Conservation (phyloP, 2,888 invertebrate species). For the Ophion ellenae region DNA sequence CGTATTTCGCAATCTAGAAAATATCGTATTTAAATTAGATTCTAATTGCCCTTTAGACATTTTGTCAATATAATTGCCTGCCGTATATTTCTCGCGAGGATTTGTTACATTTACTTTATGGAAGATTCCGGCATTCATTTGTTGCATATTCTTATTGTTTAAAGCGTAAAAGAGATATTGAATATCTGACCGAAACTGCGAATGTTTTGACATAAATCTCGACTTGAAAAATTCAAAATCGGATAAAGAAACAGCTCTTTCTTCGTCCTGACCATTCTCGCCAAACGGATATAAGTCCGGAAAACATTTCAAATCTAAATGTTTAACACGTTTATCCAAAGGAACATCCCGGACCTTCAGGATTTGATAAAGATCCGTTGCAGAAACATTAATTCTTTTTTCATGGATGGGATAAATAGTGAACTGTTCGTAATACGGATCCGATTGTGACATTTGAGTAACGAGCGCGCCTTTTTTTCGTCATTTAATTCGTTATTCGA, state of each 20-base stretch:
- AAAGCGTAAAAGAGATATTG: slow-evolving; percentile 70
- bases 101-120: slow-evolving; percentile 64
- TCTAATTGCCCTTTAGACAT: slow-evolving; percentile 66
- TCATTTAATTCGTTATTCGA: neutral
- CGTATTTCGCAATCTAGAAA: slow-evolving; percentile 56
- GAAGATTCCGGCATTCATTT: slow-evolving; percentile 67
- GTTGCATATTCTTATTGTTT: slow-evolving; percentile 68
- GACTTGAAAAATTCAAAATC: slow-evolving; percentile 69
- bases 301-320: slow-evolving; percentile 47
- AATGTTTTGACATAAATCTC: slow-evolving; percentile 67
- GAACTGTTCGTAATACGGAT: slow-evolving; percentile 64
- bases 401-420: slow-evolving; percentile 68
- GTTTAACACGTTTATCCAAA: slow-evolving; percentile 29
- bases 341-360: slow-evolving; percentile 58
- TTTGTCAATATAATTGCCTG: slow-evolving; percentile 59
- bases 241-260: slow-evolving; percentile 59
- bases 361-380: slow-evolving; percentile 54
- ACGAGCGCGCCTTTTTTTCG: slow-evolving; percentile 6
- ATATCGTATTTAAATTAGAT: slow-evolving; percentile 65
- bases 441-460: slow-evolving; percentile 51
- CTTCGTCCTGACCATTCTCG: slow-evolving; percentile 38
- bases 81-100: slow-evolving; percentile 56
- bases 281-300: slow-evolving; percentile 55
- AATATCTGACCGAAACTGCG: slow-evolving; percentile 68
- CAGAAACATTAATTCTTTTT: slow-evolving; percentile 62